Percentiles rank a stretch among this genome's conserved stretches.
Conservation (phyloP, 1,140 invertebrate genomes). For the Anoplophora glabripennis region DNA sequence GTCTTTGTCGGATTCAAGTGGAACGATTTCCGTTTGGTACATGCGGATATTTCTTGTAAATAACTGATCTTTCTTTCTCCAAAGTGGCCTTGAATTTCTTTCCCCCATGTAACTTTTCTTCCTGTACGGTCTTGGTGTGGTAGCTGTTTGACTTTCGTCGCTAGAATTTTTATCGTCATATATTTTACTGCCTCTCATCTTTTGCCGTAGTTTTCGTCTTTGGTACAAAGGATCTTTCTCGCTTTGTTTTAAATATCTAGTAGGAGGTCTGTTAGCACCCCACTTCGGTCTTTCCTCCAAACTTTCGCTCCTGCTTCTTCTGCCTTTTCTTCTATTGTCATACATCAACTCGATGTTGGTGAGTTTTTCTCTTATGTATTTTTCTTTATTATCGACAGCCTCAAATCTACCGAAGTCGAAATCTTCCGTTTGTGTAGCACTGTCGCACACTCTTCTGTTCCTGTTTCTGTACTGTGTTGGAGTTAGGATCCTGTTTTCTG, state of each 20-base stretch:
- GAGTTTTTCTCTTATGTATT: conserved; percentile 43
- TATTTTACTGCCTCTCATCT: conserved; percentile 49
- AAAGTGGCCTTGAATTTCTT: conserved; percentile 34
- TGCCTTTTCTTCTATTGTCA: conserved; percentile 50
- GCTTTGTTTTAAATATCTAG: conserved; percentile 72
- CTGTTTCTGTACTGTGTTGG: conserved; percentile 59
- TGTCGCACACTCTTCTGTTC: conserved; percentile 55
- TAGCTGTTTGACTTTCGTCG: conserved; percentile 57
- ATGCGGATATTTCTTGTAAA: conserved; percentile 40
- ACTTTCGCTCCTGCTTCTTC: conserved; percentile 53
- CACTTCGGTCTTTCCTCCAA: conserved; percentile 63
- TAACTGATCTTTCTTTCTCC: conserved; percentile 42
- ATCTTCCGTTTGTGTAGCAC: conserved; percentile 67
- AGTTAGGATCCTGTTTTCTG: conserved; percentile 57
- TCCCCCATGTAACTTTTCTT: conserved; percentile 39
- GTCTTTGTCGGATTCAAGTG: conserved; percentile 42
- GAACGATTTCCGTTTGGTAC: conserved; percentile 46
- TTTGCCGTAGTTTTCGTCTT: conserved; percentile 60
- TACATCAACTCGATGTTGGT: conserved; percentile 40
- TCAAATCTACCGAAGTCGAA: conserved; percentile 14
- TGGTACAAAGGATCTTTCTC: conserved; percentile 74
- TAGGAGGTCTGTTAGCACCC: conserved; percentile 66
- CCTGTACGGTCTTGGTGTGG: conserved; percentile 45
- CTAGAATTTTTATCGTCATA: conserved; percentile 53
- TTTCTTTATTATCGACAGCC: conserved; percentile 26